Percentiles rank a stretch among this genome's conserved stretches.
phyloP scores from a whole-genome alignment of 2,113 vertebrate species.

The Mungos mungo region DNA sequence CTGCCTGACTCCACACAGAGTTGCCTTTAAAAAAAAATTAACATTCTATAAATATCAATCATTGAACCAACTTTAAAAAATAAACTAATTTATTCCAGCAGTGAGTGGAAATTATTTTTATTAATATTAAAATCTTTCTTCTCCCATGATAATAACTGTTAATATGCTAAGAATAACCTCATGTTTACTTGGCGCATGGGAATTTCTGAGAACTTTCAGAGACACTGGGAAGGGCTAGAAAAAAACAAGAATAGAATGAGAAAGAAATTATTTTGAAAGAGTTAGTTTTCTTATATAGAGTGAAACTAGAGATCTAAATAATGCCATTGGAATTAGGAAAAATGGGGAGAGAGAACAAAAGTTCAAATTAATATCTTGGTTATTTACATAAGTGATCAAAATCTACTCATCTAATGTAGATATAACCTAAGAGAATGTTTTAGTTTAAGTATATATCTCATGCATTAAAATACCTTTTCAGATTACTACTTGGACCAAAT shows the following conservation, averaged over 20 bases:
- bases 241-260: constrained; percentile 45
- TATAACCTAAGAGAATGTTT: background rate
- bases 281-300: constrained; percentile 50
- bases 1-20: constrained; percentile 23
- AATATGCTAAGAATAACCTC: constrained; percentile 78
- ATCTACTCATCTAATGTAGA: background rate
- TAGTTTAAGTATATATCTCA: background rate
- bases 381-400: background rate
- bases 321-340: background rate
- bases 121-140: constrained; percentile 80
- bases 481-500: background rate
- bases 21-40: constrained; percentile 54
- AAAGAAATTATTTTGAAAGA: constrained; percentile 59
- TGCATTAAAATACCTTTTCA: background rate
- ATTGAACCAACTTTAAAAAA: constrained; percentile 72
- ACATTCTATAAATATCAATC: constrained; percentile 77
- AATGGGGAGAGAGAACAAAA: background rate
- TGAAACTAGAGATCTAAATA: constrained; percentile 12
- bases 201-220: constrained; percentile 75
- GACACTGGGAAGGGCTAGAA: constrained; percentile 56
- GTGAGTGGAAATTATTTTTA: constrained; percentile 76
- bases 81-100: constrained; percentile 80
- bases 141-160: constrained; percentile 77
- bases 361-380: background rate
- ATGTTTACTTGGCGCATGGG: constrained; percentile 71